phyloP scores from a whole-genome alignment of 2,888 invertebrate species.

The Thereva nobilitata region DNA sequence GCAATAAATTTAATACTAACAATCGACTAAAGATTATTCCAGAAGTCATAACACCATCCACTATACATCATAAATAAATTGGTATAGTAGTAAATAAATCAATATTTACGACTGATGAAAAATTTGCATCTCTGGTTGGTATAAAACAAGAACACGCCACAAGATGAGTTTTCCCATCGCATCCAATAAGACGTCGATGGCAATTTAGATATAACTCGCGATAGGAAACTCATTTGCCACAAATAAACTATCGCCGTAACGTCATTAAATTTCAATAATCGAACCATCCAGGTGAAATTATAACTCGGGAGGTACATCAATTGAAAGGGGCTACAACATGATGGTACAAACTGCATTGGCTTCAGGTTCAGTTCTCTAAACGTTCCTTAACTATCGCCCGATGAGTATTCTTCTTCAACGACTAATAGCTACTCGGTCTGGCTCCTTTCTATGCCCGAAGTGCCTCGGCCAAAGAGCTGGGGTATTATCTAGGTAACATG shows the following conservation, averaged over 20 bases:
- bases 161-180: constrained; percentile 30
- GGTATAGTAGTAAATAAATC: constrained; percentile 17
- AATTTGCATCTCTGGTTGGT: constrained; percentile 25
- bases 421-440: not conserved
- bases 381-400: not conserved
- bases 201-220: constrained; percentile 37
- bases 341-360: constrained; percentile 21
- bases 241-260: constrained; percentile 34
- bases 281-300: constrained; percentile 35
- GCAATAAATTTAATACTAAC: too few relatives aligned
- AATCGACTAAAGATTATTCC: constrained; percentile 11
- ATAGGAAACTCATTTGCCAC: constrained; percentile 37
- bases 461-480: constrained; percentile 11
- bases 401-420: not conserved
- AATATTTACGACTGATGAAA: constrained; percentile 29
- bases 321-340: constrained; percentile 28
- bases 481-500: constrained; percentile 20
- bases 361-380: constrained; percentile 3
- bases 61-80: not conserved
- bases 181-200: constrained; percentile 27
- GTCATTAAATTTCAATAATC: constrained; percentile 39
- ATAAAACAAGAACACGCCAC: constrained; percentile 15
- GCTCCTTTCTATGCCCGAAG: too few relatives aligned
- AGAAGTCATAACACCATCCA: constrained; percentile 33
- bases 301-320: constrained; percentile 35